phyloP scores from a whole-genome alignment of 2,888 invertebrate species.

The Exocentrus adspersus region DNA sequence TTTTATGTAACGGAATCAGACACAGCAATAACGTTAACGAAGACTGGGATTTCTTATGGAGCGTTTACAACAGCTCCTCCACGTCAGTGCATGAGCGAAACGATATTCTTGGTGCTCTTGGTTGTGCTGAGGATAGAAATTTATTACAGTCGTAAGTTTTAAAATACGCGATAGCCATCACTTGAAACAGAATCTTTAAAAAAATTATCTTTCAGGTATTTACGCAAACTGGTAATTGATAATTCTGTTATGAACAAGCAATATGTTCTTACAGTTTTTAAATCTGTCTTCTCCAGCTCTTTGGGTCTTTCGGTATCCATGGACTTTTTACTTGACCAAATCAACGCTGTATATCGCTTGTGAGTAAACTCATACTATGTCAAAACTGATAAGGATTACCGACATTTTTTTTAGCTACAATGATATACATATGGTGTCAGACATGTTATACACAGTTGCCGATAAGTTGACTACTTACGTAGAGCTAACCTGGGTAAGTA shows the following conservation, averaged over 20 bases:
- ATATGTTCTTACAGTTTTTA: neutral
- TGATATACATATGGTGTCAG: neutral
- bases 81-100: slow-evolving; percentile 17
- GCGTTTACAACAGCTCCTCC: slow-evolving; percentile 5
- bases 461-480: neutral
- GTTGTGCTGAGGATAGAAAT: slow-evolving; percentile 26
- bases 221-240: neutral
- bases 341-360: neutral
- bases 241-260: slow-evolving; percentile 8
- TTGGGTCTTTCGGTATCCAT: neutral
- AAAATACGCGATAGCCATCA: too few species aligned
- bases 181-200: too few species aligned
- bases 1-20: slow-evolving; percentile 31
- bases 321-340: neutral
- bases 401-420: neutral
- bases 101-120: slow-evolving; percentile 26
- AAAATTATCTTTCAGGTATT: slow-evolving; percentile 2
- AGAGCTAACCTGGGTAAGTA: slow-evolving; percentile 4
- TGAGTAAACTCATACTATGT: neutral
- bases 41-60: slow-evolving; percentile 27
- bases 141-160: slow-evolving; percentile 16
- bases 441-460: neutral
- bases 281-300: slow-evolving; percentile 6
- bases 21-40: slow-evolving; percentile 4
- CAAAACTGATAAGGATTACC: neutral